phyloP scores from a whole-genome alignment of 2,113 vertebrate species.

The Otolemur garnettii region DNA sequence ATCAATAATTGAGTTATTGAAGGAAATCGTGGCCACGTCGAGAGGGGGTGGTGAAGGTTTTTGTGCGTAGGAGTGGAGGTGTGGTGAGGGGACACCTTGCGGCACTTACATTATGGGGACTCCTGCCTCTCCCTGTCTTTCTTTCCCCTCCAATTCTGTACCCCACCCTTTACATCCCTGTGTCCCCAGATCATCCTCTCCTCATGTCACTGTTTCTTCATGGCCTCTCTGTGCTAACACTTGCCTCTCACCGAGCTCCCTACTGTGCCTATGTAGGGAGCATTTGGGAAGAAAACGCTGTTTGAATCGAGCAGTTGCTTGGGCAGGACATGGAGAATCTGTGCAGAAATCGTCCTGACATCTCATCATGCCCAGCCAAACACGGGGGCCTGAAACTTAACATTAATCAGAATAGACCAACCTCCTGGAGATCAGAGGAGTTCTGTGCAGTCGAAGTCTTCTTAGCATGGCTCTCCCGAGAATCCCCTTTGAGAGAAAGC shows the following conservation, averaged over 20 bases:
- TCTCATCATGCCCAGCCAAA: accelerated
- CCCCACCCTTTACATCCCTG: neutral
- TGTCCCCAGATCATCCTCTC: neutral
- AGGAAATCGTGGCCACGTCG: neutral
- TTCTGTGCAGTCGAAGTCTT: neutral
- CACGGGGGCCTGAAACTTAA: accelerated
- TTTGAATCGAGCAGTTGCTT: neutral
- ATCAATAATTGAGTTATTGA: neutral
- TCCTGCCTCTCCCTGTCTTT: too few relatives aligned
- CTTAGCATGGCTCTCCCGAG: slow-evolving; percentile 25
- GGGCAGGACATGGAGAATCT: neutral
- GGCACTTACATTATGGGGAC: neutral
- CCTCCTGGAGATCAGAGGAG: accelerated
- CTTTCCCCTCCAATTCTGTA: neutral
- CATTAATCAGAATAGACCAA: neutral
- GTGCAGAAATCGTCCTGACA: neutral
- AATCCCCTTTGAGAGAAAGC: slow-evolving; percentile 14
- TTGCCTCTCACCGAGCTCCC: neutral
- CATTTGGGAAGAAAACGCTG: neutral
- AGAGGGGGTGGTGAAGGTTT: neutral
- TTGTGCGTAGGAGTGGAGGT: neutral
- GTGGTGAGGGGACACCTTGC: neutral
- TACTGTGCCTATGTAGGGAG: neutral
- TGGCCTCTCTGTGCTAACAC: neutral
- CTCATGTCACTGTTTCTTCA: too few relatives aligned